Evolutionary conservation across 2,797 vertebrate species (phyloP).

Genomic region (Rhadinocentrus ornatus): DNA sequence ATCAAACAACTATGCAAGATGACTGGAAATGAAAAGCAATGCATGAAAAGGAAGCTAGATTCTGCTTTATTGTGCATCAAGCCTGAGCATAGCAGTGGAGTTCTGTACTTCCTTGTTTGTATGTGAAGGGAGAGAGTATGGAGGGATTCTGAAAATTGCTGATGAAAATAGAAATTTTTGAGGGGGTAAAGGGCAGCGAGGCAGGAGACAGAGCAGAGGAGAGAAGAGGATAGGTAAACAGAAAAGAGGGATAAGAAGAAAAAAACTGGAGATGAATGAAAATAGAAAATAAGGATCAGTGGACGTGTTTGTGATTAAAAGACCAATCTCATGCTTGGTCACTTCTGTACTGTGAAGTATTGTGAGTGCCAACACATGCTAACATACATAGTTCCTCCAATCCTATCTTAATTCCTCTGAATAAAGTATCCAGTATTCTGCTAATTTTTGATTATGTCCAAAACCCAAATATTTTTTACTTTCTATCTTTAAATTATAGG

Average conservation of each 20-base stretch:
- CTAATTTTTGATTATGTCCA: slow-evolving; percentile 14
- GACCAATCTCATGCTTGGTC: slow-evolving; percentile 57
- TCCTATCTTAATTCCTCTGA: slow-evolving; percentile 18
- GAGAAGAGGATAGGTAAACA: slow-evolving; percentile 18
- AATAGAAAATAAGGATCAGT: slow-evolving; percentile 60
- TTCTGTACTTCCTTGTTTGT: slow-evolving; percentile 18
- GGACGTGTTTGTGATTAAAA: slow-evolving; percentile 61
- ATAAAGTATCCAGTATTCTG: slow-evolving; percentile 5
- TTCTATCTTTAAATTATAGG: slow-evolving; percentile 2
- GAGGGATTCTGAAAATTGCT: slow-evolving; percentile 49
- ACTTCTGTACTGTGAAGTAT: slow-evolving; percentile 15
- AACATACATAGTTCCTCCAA: not conserved
- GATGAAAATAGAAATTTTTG: slow-evolving; percentile 46
- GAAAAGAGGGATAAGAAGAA: slow-evolving; percentile 9
- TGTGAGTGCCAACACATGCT: slow-evolving; percentile 7
- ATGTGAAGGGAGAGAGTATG: slow-evolving; percentile 12
- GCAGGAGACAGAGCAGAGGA: slow-evolving; percentile 8
- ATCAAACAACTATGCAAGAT: slow-evolving; percentile 70
- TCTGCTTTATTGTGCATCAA: slow-evolving; percentile 48
- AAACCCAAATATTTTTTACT: not conserved
- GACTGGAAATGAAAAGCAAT: slow-evolving; percentile 57
- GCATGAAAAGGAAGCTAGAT: slow-evolving; percentile 12
- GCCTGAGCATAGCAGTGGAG: slow-evolving; percentile 17
- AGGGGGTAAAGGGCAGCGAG: slow-evolving; percentile 38
- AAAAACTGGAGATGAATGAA: slow-evolving; percentile 29